Conservation (phyloP, 1,140 invertebrate genomes). For the Aphelinus atriplicis region DNA sequence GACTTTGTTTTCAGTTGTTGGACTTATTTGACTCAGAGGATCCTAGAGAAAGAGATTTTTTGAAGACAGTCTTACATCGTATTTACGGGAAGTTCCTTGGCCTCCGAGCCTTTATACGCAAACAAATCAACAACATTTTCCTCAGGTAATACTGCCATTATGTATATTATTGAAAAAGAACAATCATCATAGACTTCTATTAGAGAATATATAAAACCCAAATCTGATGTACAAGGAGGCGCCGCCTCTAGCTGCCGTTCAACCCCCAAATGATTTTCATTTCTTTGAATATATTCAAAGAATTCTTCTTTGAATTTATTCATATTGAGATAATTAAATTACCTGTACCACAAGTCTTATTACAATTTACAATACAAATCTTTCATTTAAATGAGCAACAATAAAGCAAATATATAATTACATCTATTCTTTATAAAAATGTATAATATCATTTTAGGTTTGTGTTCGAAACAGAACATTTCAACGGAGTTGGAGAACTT, state of each 20-base stretch:
- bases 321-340: too few species aligned
- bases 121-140: slow-evolving; percentile 99
- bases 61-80: slow-evolving; percentile 98
- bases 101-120: slow-evolving; percentile 97
- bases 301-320: too few species aligned
- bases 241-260: too few species aligned
- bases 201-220: too few species aligned
- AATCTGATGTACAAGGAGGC: too few species aligned
- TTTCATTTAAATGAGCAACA: neutral
- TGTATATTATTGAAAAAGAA: neutral
- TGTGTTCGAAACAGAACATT: slow-evolving; percentile 99
- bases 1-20: slow-evolving; percentile 77
- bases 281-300: too few species aligned
- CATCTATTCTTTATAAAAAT: too few species aligned
- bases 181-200: too few species aligned
- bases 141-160: slow-evolving; percentile 68
- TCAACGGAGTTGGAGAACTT: slow-evolving; percentile 98
- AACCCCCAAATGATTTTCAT: too few species aligned
- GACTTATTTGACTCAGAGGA: slow-evolving; percentile 99
- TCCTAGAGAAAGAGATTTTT: slow-evolving; percentile 97
- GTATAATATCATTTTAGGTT: slow-evolving; percentile 73
- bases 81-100: slow-evolving; percentile 99
- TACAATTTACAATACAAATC: neutral
- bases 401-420: neutral
- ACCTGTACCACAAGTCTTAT: too few species aligned